Percentiles rank a stretch among this genome's conserved stretches.
These are phyloP conservation scores for Ligdia adustata DNA, from an alignment of 2,888 invertebrate species.

Conservation along the genomic window DNA sequence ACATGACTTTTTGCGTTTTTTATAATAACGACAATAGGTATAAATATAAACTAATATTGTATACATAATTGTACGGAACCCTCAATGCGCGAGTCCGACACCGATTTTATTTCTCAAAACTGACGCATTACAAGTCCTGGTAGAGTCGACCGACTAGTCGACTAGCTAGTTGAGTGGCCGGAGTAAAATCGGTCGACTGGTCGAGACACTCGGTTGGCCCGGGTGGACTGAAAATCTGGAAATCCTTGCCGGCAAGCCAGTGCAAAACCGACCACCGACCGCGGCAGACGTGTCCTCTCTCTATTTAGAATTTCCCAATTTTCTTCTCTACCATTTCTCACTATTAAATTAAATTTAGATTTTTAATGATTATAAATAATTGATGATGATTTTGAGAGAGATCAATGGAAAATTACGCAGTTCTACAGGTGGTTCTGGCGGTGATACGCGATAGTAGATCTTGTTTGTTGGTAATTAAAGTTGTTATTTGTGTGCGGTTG, in stretches of 20 bases:
- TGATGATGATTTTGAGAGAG: slow-evolving; percentile 14
- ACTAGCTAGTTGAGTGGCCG: neutral
- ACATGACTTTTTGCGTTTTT: too few species aligned
- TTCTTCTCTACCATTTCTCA: slow-evolving; percentile 8
- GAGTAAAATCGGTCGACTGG: slow-evolving; percentile 10
- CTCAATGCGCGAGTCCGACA: too few species aligned
- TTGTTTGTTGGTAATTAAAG: slow-evolving; percentile 36
- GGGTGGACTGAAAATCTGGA: slow-evolving; percentile 12
- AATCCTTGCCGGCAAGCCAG: slow-evolving; percentile 28
- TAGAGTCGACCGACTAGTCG: slow-evolving; percentile 5
- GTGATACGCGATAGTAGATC: slow-evolving; percentile 36
- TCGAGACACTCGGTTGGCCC: slow-evolving; percentile 5
- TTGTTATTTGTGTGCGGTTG: slow-evolving; percentile 24
- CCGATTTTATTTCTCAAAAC: slow-evolving; percentile 10
- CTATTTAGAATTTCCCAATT: slow-evolving; percentile 10
- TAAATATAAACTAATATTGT: too few species aligned
- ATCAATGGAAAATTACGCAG: slow-evolving; percentile 30
- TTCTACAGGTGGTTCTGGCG: slow-evolving; percentile 49
- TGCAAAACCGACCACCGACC: slow-evolving; percentile 24
- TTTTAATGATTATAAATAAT: neutral
- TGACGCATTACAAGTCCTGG: slow-evolving; percentile 11
- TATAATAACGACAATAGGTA: too few species aligned
- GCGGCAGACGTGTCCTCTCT: slow-evolving; percentile 19
- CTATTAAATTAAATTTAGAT: neutral
- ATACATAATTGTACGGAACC: too few species aligned